Conservation (phyloP, 2,888 invertebrate genomes). For the Lycocerus yunnanus region DNA sequence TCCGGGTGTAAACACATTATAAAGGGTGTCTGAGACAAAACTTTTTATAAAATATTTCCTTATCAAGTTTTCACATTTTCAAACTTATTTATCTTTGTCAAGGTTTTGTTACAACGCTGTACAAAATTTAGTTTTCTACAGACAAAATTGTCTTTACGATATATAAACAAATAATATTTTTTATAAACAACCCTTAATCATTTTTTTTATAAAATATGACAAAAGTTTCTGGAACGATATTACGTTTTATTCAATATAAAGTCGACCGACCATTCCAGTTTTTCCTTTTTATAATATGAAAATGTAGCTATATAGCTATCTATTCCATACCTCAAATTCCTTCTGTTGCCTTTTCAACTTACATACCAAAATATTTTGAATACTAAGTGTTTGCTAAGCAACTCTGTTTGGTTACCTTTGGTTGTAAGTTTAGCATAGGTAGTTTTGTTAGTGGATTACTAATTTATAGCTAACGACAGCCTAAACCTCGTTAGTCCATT, state of each 20-base stretch:
- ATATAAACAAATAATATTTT: background rate
- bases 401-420: too few species aligned
- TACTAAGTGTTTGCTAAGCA: too few species aligned
- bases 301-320: background rate
- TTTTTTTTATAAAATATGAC: background rate
- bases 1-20: background rate
- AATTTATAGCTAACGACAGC: too few species aligned
- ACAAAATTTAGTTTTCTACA: background rate
- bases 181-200: background rate
- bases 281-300: background rate
- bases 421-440: too few species aligned
- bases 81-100: background rate
- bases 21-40: background rate
- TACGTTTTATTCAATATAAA: background rate
- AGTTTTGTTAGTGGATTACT: too few species aligned
- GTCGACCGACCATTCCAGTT: background rate
- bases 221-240: background rate
- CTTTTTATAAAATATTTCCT: background rate
- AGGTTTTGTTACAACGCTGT: background rate
- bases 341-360: too few species aligned
- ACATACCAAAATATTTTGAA: too few species aligned
- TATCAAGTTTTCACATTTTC: background rate
- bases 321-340: too few species aligned
- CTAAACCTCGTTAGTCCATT: too few species aligned
- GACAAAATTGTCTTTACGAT: background rate